Conservation (phyloP, 2,113 vertebrate genomes). For the Hiodon alosoides region DNA sequence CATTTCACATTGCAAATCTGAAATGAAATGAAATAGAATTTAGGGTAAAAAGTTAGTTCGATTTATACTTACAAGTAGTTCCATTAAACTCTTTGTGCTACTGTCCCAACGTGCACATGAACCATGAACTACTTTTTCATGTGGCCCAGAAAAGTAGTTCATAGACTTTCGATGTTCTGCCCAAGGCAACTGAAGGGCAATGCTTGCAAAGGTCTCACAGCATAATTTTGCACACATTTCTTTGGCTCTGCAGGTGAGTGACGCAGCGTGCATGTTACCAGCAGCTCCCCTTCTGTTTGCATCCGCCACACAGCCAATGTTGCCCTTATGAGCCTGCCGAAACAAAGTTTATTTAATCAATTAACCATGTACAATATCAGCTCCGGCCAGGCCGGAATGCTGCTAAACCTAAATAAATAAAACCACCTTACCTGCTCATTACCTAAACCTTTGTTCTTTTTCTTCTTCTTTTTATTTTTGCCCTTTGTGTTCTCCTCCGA, state of each 20-base stretch:
- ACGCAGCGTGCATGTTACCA: slow-evolving; percentile 62
- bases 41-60: too few relatives aligned
- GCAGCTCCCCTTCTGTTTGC: slow-evolving; percentile 60
- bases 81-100: slow-evolving; percentile 79
- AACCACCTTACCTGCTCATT: slow-evolving; percentile 67
- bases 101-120: slow-evolving; percentile 58
- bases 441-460: slow-evolving; percentile 76
- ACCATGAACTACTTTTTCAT: slow-evolving; percentile 47
- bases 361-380: background rate
- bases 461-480: slow-evolving; percentile 96
- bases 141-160: slow-evolving; percentile 56
- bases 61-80: slow-evolving; percentile 81
- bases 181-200: slow-evolving; percentile 73
- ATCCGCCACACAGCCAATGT: slow-evolving; percentile 59
- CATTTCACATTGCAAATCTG: too few relatives aligned
- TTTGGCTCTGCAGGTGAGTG: slow-evolving; percentile 77
- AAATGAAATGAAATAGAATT: too few relatives aligned
- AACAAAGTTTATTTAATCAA: background rate
- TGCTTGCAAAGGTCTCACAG: slow-evolving; percentile 63
- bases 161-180: slow-evolving; percentile 65
- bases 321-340: slow-evolving; percentile 67
- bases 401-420: background rate
- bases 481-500: slow-evolving; percentile 73
- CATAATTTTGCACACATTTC: slow-evolving; percentile 68
- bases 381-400: background rate